phyloP scores from a whole-genome alignment of 2,888 invertebrate genomes.

The Coenonympha arcania region DNA sequence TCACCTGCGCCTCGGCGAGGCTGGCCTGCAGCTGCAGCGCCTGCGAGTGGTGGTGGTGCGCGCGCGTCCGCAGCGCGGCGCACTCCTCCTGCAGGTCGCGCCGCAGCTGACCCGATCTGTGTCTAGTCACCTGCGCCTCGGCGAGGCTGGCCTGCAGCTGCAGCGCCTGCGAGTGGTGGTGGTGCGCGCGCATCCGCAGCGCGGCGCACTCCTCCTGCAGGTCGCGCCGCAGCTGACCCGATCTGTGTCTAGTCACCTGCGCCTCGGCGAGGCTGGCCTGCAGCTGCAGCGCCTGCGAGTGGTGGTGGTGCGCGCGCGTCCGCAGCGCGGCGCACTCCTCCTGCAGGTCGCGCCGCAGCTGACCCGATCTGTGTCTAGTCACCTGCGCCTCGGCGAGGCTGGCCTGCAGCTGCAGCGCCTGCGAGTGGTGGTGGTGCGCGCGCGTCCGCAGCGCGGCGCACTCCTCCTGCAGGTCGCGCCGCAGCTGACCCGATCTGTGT shows the following conservation, averaged over 20 bases:
- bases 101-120: slow-evolving; percentile 47
- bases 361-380: no score
- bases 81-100: slow-evolving; percentile 75
- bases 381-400: slow-evolving; percentile 60
- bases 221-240: slow-evolving; percentile 49
- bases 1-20: slow-evolving; percentile 59
- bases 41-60: slow-evolving; percentile 70
- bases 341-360: slow-evolving; percentile 62
- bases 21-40: slow-evolving; percentile 63
- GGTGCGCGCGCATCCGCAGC: slow-evolving; percentile 71
- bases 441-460: slow-evolving; percentile 71
- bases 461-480: slow-evolving; percentile 73
- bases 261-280: slow-evolving; percentile 63
- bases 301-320: slow-evolving; percentile 71
- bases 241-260: no score
- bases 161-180: slow-evolving; percentile 67
- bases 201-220: slow-evolving; percentile 76
- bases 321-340: slow-evolving; percentile 74
- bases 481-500: slow-evolving; percentile 46
- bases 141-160: slow-evolving; percentile 63
- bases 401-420: slow-evolving; percentile 63
- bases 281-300: slow-evolving; percentile 64
- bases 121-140: slow-evolving; percentile 58
- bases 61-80: slow-evolving; percentile 69
- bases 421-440: slow-evolving; percentile 69